Evolutionary conservation across 2,113 vertebrate species (phyloP), one percentile per base, ranked within the genome.

Genomic region (Dicerorhinus sumatrensis): DNA sequence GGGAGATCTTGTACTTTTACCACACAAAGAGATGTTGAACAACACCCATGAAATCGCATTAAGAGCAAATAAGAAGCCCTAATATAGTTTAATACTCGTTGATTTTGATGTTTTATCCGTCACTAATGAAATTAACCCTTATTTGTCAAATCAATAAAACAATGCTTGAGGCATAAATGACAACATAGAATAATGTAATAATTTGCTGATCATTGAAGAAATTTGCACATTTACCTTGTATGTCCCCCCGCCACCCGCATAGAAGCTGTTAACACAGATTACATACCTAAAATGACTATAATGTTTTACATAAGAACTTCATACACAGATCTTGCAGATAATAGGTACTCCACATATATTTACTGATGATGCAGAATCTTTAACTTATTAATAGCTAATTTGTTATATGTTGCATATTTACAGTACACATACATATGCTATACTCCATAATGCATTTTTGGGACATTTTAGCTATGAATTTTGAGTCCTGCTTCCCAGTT

Each of bases 81-180:
- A 27, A 90, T 25, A 29, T 8, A 89, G 10, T 54, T 92, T 70
- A n/a, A 42, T 79, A 79, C 23, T 67, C 48, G 36, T 51, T 63
- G 25, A 97, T 83, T 96, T 75, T 92, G 65, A 82, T 86, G 31
- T 94, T 72, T 81, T 51, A n/a, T 60, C 42, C 51, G 89, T 69
- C 42, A 60, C 51, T 88, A 90, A 29, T 72, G 20, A 96, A 95
- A 88, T 84, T 46, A 94, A 39, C 31, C 89, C 4, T 75, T 81
- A 51, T 33, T 92, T 8, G 27, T 88, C 17, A 86, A 77, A 60
- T 89, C 42, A 70, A 29, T 83, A 96, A 95, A 60, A 27, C 51
- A 81, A 65, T 58, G 13, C 20, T n/a, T 51, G 39, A 83, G 20
- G 51, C 67, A 81, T 23, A 97, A 84, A n/a, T 48, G 46, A 39